Base-by-base conservation (phyloP, 2,113 vertebrate species). In the Cryptotis parvus region DNA sequence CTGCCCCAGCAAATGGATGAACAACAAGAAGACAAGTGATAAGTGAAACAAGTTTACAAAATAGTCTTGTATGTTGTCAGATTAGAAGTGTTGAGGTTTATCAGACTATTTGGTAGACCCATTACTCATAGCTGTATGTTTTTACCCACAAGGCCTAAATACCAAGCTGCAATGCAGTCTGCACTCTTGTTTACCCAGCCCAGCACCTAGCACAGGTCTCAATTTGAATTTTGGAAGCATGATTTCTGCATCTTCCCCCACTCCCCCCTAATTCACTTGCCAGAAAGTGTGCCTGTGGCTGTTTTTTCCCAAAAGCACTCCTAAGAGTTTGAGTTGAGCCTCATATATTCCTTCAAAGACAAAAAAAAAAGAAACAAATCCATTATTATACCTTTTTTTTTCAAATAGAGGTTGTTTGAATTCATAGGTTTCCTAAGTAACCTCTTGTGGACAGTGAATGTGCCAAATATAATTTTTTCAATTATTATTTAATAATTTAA, bases 361-460 rank as follows among this genome's bases (percentile, higher is more conserved):
- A n/a, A n/a, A n/a, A n/a, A n/a, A n/a, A n/a, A n/a, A n/a, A n/a
- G n/a, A n/a, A n/a, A n/a, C n/a, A n/a, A 49, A 49, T 49, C 45
- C 14, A 49, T 49, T 49, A 49, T 49, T 22, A 58, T 22, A 22
- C 18, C 55, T 20, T 58, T 18, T 58, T 58, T 7, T 24, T 58
- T n/a, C 55, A 58, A 58, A 58, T 15, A 87, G 39, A 74, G 4
- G 24, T 73, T 85, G 83, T 73, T 84, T 6, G 6, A 93, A 91
- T 76, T 49, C 37, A 14, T 12, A 83, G 14, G 22, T 41, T 35
- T 87, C 16, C 22, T 58, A 76, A 63, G 18, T 27, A 74, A 33
- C 70, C 72, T 89, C 68, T 74, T 20, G 8, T 9, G 22, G 18
- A 74, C 83, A 58, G 45, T 49, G 9, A 14, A 49, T 2, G 10